Base-by-base conservation (phyloP, 2,113 vertebrate genomes). In the Cinclus cinclus region DNA sequence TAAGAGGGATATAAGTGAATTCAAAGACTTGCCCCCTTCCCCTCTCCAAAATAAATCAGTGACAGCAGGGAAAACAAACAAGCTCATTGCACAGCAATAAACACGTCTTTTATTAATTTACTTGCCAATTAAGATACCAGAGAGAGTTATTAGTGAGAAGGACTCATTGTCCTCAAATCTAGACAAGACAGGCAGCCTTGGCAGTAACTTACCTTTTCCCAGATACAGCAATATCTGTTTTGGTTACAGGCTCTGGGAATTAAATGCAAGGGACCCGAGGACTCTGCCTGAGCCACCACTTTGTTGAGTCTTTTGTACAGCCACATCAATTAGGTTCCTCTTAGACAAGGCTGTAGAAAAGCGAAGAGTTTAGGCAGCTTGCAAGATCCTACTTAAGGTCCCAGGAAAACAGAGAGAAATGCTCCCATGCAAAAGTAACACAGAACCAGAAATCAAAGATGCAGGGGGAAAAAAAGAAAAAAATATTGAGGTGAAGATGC, bases 11-110 rank as follows among this genome's bases (percentile, higher is more conserved):
- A 35, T 6, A 87, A 94, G 73, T 65, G 7, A 81, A 87, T 83
- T 64, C 41, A 67, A 85, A 92, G 37, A 31, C 37, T 52, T 22
- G 11, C 62, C 17, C 50, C 68, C 20, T 90, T 87, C 67, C 23
- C 23, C 28, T 50, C 31, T 70, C 69, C 44, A 77, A 90, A 87
- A 87, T 64, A 83, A 84, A 95, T 74, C 42, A 52, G 6, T 35
- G 63, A 44, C 47, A 85, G n/a, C 70, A 70, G 50, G 39, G 90
- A 84, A 96, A 97, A 89, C 73, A 94, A 96, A 84, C 82, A 93
- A 92, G 62, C 74, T 62, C 80, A 85, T 87, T 84, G 87, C 68
- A 58, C 22, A 41, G 67, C 49, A 93, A 96, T 88, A 95, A 94
- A 77, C 47, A 52, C 63, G 89, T 71, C 25, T 95, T 95, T 94